These are phyloP conservation scores for Brachionus rotundiformis DNA, from an alignment of 1,140 invertebrate species.

Conservation along the genomic window DNA sequence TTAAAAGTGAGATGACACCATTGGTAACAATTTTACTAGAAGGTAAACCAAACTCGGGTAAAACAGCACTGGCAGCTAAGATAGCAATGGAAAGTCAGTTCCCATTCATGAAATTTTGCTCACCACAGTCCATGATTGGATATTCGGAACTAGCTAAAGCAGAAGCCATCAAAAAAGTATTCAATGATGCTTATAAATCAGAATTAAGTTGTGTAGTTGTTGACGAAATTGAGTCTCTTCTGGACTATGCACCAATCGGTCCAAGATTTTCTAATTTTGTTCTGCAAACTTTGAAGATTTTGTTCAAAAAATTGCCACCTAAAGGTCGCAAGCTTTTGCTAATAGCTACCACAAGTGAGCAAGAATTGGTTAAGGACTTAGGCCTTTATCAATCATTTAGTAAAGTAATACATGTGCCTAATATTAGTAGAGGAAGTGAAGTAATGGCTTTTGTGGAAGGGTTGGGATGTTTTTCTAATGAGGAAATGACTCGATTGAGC, in stretches of 20 bases:
- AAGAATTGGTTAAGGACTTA: slow-evolving; percentile 30
- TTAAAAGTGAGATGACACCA: slow-evolving; percentile 70
- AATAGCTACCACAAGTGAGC: slow-evolving; percentile 48
- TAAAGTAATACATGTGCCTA: slow-evolving; percentile 51
- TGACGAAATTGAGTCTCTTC: slow-evolving; percentile 92
- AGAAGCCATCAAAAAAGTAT: slow-evolving; percentile 88
- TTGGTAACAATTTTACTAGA: slow-evolving; percentile 86
- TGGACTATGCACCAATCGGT: slow-evolving; percentile 93
- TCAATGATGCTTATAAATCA: slow-evolving; percentile 98
- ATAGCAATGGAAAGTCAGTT: slow-evolving; percentile 93
- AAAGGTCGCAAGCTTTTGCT: slow-evolving; percentile 45
- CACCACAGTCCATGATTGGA: slow-evolving; percentile 96
- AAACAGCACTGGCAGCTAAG: slow-evolving; percentile 90
- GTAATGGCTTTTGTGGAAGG: slow-evolving; percentile 38
- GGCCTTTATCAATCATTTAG: slow-evolving; percentile 49
- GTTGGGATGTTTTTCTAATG: slow-evolving; percentile 30
- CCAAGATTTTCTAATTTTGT: slow-evolving; percentile 96
- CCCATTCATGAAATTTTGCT: slow-evolving; percentile 95
- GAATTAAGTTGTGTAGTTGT: slow-evolving; percentile 91
- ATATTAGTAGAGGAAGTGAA: not conserved
- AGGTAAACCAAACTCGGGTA: slow-evolving; percentile 84
- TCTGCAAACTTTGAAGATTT: slow-evolving; percentile 86
- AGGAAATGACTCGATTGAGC: not conserved
- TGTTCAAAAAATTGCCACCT: slow-evolving; percentile 92
- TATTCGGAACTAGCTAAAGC: slow-evolving; percentile 95